Evolutionary conservation across 2,888 invertebrate species (phyloP), one percentile per base, ranked within the genome.

Genomic region (Slavum lentiscoides): DNA sequence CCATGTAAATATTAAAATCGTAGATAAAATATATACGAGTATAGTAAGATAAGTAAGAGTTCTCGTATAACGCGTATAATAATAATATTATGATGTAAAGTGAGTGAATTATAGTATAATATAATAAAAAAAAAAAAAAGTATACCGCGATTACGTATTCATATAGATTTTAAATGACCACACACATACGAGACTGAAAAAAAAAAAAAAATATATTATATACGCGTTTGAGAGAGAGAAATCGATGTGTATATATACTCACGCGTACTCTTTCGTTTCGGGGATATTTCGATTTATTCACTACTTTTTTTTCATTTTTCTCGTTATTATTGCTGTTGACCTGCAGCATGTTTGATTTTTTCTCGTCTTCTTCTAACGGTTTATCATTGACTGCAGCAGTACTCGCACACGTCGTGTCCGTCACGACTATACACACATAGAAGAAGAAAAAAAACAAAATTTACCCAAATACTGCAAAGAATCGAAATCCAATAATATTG

Each of bases 281-380:
- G 23, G 70, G 77, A 64, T 80, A 80, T 62, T 80, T 80, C 55
- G 70, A 70, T 80, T 80, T 80, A 59, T 70, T 80, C 55, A 39
- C 69, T 0, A 17, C 4, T 64, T 64, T 64, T 58, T 62, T 70
- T 55, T 80, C 64, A 3, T 49, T 15, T 13, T 13, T 62, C 23
- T 72, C 70, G n/a, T 77, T 37, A 23, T 13, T 11, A n/a, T 23
- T 21, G 8, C 19, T 37, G 13, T 58, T 64, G 9, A 55, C 62
- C 55, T 19, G 19, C 64, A 62, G 37, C 21, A 70, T 80, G 43
- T 43, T 43, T 49, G 49, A 49, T 49, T 49, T 49, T 11, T 15
- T 49, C 11, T 11, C 49, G 1, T 62, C 39, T 23, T 62, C 70
- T 23, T 62, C 55, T 21, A 43, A 7, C 9, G 70, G 39, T 62